phyloP scores from a whole-genome alignment of 2,888 invertebrate species.

The Netelia inedita region DNA sequence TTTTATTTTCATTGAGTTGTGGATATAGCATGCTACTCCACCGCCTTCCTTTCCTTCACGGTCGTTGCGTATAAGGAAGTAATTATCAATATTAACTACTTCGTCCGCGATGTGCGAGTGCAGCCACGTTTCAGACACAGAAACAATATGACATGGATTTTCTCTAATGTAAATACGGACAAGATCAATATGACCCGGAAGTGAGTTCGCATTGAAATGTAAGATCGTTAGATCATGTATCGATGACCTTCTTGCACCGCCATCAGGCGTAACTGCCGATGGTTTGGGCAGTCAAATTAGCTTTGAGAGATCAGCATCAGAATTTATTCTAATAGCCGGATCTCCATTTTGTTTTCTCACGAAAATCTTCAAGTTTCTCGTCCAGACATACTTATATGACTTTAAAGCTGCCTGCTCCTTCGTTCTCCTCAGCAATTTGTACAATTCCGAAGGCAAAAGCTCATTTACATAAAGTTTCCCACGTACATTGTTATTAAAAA shows the following conservation, averaged over 20 bases:
- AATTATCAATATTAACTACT: background rate
- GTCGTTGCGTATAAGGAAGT: constrained; percentile 32
- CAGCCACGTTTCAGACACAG: constrained; percentile 34
- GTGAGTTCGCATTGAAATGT: background rate
- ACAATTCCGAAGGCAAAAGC: background rate
- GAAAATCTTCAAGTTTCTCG: too few species aligned
- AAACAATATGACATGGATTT: background rate
- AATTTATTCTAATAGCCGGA: background rate
- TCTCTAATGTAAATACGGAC: background rate
- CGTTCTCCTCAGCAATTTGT: background rate
- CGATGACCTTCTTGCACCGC: background rate
- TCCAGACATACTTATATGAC: too few species aligned
- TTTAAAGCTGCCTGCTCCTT: background rate
- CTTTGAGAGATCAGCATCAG: background rate
- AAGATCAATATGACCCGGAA: constrained; percentile 5
- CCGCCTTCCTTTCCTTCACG: constrained; percentile 14
- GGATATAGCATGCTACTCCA: constrained; percentile 23
- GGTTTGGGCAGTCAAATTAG: background rate
- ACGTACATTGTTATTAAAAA: background rate
- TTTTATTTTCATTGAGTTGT: constrained; percentile 15
- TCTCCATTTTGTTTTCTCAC: too few species aligned
- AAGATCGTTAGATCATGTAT: background rate
- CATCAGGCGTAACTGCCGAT: too few species aligned
- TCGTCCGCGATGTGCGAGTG: background rate
- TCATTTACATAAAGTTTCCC: background rate